Conservation (phyloP, 2,113 vertebrate genomes). For the Rhinopomastus cyanomelas region DNA sequence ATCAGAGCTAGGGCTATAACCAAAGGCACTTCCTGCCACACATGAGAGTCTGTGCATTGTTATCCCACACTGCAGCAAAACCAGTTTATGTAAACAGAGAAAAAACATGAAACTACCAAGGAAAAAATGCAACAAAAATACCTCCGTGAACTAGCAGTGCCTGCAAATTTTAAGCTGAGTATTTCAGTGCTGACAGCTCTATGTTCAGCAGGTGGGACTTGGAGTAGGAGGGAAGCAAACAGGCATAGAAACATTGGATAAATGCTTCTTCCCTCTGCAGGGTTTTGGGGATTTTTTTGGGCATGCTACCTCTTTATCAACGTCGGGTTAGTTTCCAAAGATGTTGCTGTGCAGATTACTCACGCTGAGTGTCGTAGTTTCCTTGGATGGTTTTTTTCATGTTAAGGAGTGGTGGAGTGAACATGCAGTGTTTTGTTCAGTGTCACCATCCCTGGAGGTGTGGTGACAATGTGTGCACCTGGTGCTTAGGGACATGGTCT, state of each 20-base stretch:
- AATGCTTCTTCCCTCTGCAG: not conserved
- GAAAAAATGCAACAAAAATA: too few relatives aligned
- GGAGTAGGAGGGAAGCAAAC: not conserved
- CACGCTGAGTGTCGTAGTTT: not conserved
- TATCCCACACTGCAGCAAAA: not conserved
- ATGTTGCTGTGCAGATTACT: not conserved
- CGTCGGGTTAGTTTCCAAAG: not conserved
- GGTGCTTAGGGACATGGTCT: too few relatives aligned
- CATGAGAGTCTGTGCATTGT: not conserved
- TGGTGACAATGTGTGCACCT: too few relatives aligned
- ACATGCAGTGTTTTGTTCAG: too few relatives aligned
- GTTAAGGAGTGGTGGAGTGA: not conserved
- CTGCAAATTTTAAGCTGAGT: not conserved
- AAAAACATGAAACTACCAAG: not conserved
- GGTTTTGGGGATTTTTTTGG: not conserved
- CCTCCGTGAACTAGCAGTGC: not conserved
- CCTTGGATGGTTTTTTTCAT: not conserved
- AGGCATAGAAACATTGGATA: not conserved
- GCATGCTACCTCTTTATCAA: not conserved
- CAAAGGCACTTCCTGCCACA: not conserved
- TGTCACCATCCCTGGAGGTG: too few relatives aligned
- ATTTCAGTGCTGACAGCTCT: not conserved
- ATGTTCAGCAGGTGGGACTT: not conserved
- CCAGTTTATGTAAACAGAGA: not conserved
- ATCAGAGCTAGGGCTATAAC: not conserved